These are phyloP conservation scores for Ictidomys tridecemlineatus DNA, from an alignment of 2,113 vertebrate species.

Conservation along the genomic window DNA sequence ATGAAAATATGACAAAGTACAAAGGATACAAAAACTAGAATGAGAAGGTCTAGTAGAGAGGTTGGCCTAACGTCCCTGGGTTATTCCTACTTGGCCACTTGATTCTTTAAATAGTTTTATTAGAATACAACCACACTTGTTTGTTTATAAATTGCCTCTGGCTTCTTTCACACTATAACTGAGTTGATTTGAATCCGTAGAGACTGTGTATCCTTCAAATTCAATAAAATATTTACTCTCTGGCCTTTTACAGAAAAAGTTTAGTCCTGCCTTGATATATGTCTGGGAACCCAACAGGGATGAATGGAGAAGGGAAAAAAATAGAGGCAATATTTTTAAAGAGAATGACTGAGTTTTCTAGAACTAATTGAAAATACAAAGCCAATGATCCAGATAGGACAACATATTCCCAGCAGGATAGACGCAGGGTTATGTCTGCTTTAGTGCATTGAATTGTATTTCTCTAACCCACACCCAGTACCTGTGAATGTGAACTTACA, in stretches of 20 bases:
- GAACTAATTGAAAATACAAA: background rate
- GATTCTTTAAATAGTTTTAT: background rate
- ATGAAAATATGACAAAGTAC: background rate
- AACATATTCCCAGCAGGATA: background rate
- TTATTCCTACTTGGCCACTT: background rate
- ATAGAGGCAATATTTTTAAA: background rate
- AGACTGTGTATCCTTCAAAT: background rate
- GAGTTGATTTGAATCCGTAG: background rate
- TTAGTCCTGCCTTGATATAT: background rate
- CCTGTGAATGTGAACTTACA: background rate
- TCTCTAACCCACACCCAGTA: background rate
- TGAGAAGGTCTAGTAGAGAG: background rate
- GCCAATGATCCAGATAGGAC: background rate
- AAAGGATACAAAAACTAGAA: background rate
- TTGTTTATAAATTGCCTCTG: background rate
- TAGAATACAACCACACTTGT: background rate
- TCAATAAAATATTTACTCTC: background rate
- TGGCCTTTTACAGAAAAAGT: background rate
- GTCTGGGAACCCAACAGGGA: background rate
- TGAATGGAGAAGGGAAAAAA: background rate
- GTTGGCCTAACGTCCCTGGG: background rate
- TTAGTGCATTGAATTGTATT: background rate
- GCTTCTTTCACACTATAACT: background rate
- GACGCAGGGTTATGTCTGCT: background rate
- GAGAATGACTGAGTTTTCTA: background rate